Evolutionary conservation across 2,113 vertebrate species (phyloP).

Genomic region (Syngnathus scovelli): DNA sequence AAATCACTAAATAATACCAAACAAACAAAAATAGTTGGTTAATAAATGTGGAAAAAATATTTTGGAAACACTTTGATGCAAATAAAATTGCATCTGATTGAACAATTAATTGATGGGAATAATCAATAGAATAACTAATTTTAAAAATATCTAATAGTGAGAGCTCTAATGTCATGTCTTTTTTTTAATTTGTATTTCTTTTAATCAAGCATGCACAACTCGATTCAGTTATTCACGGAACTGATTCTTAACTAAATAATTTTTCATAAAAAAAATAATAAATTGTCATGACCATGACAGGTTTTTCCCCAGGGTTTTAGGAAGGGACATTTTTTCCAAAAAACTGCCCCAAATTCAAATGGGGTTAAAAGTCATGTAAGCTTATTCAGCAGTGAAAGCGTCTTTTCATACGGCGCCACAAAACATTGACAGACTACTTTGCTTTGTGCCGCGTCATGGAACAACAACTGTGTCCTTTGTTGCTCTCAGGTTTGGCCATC

Average conservation of each 20-base stretch:
- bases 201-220: not conserved
- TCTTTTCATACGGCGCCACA: not conserved
- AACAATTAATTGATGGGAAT: too few relatives aligned
- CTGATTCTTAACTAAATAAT: not conserved
- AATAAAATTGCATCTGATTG: too few relatives aligned
- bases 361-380: not conserved
- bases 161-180: too few relatives aligned
- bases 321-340: not conserved
- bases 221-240: not conserved
- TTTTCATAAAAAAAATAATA: not conserved
- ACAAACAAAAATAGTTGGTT: too few relatives aligned
- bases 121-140: too few relatives aligned
- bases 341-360: not conserved
- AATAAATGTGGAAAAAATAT: too few relatives aligned
- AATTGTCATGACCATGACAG: not conserved
- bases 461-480: slow-evolving; percentile 47
- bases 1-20: too few relatives aligned
- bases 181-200: too few relatives aligned
- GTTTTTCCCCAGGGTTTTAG: not conserved
- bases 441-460: slow-evolving; percentile 39
- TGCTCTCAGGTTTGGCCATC: slow-evolving; percentile 28
- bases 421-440: not conserved
- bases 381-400: slow-evolving; percentile 13
- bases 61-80: too few relatives aligned
- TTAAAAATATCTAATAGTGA: too few relatives aligned